Conservation (phyloP, 2,113 vertebrate genomes). For the Pleuronectes platessa region DNA sequence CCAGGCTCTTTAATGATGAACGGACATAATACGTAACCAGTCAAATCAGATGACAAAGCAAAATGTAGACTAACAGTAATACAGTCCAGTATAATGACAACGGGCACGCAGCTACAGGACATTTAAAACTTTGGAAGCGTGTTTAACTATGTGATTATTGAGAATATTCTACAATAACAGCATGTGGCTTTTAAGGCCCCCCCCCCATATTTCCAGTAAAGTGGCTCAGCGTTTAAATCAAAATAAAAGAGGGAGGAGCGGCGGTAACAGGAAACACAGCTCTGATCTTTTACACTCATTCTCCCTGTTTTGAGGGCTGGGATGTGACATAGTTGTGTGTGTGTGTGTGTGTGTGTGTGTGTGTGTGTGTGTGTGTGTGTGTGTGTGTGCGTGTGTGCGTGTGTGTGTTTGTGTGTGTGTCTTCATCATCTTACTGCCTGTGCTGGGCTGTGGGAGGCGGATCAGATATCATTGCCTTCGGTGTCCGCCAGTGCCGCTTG, state of each 20-base stretch:
- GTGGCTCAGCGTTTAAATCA: conserved; percentile 58
- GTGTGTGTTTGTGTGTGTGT: neutral
- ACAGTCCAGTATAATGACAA: neutral
- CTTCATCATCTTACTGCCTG: conserved; percentile 48
- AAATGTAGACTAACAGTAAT: neutral
- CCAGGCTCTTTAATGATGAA: no score
- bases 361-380: conserved; percentile 4
- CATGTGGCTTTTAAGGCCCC: conserved; percentile 39
- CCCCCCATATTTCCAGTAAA: conserved; percentile 48
- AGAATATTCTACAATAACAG: conserved; percentile 47
- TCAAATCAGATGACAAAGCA: neutral
- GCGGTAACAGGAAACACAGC: conserved; percentile 51
- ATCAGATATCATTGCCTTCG: conserved; percentile 66
- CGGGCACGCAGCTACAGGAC: conserved; percentile 11
- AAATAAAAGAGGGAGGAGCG: conserved; percentile 40
- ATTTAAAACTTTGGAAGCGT: conserved; percentile 38
- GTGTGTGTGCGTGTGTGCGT: neutral
- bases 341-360: neutral
- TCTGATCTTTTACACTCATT: conserved; percentile 46
- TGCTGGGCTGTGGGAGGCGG: conserved; percentile 52
- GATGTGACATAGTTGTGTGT: conserved; percentile 43
- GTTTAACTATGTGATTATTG: conserved; percentile 39
- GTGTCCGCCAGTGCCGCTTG: conserved; percentile 54
- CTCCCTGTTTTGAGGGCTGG: conserved; percentile 24
- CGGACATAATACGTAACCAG: neutral